A percentile compares a stretch with the other conserved stretches of the same genome.
Evolutionary conservation across 2,888 invertebrate genomes (phyloP).

Genomic region (Trachelus iudaicus): DNA sequence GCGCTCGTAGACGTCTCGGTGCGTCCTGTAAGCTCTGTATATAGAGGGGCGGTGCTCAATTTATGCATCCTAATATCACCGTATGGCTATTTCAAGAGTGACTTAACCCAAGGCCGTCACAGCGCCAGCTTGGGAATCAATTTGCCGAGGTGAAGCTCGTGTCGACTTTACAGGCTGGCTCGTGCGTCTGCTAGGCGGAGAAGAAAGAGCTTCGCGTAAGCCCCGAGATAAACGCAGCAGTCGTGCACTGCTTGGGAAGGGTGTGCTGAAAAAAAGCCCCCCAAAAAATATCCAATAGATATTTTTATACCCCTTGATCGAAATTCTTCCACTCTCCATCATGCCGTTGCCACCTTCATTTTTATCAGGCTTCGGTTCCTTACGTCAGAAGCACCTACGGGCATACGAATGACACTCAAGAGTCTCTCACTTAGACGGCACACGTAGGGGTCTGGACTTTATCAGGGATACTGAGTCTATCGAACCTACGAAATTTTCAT

Average conservation of each 20-base stretch:
- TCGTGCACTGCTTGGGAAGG: not conserved
- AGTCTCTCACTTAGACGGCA: not conserved
- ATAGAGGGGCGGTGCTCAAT: conserved; percentile 41
- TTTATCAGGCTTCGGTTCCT: not conserved
- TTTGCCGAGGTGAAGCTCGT: not conserved
- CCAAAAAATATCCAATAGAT: not conserved
- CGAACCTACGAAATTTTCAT: not conserved
- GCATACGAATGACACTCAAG: not conserved
- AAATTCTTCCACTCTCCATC: not conserved
- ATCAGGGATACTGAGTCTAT: not conserved
- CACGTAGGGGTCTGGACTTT: not conserved
- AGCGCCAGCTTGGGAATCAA: not conserved
- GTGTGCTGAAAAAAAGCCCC: not conserved
- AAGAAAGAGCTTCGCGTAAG: not conserved
- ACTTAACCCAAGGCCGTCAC: not conserved
- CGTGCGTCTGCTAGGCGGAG: not conserved
- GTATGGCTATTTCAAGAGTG: conserved; percentile 8
- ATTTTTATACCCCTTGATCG: not conserved
- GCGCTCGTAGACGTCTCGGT: conserved; percentile 31
- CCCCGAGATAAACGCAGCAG: not conserved
- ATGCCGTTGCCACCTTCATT: not conserved
- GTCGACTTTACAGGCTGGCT: not conserved
- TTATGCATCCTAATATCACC: conserved; percentile 51
- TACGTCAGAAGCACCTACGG: not conserved
- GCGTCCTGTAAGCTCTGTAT: conserved; percentile 32